Percentiles rank a stretch among this genome's conserved stretches.
Evolutionary conservation across 2,888 invertebrate species (phyloP).

Genomic region (Parasteatoda lunata): DNA sequence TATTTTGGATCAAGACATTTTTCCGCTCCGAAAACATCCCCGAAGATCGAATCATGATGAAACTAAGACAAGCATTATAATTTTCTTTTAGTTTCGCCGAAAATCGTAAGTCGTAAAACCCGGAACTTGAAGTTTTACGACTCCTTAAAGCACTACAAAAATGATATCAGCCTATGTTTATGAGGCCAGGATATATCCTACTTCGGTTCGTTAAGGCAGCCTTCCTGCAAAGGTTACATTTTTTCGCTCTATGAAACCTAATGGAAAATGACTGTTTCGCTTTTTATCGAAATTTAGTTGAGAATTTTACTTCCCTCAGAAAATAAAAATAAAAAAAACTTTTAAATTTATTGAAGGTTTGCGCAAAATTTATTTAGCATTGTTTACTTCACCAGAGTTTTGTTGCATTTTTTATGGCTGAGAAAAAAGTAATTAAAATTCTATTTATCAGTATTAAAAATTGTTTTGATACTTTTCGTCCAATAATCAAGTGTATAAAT

Average conservation of each 20-base stretch:
- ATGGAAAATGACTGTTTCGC: slow-evolving; percentile 14
- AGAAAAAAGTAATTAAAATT: too few species aligned
- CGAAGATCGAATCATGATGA: too few species aligned
- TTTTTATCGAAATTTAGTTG: not conserved
- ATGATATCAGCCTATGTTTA: slow-evolving; percentile 57
- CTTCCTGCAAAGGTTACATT: slow-evolving; percentile 29
- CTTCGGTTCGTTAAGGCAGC: slow-evolving; percentile 32
- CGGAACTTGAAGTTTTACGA: slow-evolving; percentile 52
- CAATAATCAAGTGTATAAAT: too few species aligned
- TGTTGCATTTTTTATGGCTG: too few species aligned
- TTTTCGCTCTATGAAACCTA: slow-evolving; percentile 57
- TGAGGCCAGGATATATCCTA: slow-evolving; percentile 40
- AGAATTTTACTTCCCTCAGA: not conserved
- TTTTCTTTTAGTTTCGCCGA: not conserved
- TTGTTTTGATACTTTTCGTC: too few species aligned
- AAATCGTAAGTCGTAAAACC: slow-evolving; percentile 53
- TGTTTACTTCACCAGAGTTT: too few species aligned
- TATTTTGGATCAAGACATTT: too few species aligned
- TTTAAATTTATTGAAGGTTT: not conserved
- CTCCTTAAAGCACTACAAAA: slow-evolving; percentile 53
- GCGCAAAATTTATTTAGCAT: too few species aligned
- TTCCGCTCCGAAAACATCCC: too few species aligned
- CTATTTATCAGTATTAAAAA: too few species aligned
- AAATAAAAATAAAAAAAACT: slow-evolving; percentile 16
- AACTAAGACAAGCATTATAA: too few species aligned